phyloP scores from a whole-genome alignment of 2,888 invertebrate genomes.

The Sericinus montela region DNA sequence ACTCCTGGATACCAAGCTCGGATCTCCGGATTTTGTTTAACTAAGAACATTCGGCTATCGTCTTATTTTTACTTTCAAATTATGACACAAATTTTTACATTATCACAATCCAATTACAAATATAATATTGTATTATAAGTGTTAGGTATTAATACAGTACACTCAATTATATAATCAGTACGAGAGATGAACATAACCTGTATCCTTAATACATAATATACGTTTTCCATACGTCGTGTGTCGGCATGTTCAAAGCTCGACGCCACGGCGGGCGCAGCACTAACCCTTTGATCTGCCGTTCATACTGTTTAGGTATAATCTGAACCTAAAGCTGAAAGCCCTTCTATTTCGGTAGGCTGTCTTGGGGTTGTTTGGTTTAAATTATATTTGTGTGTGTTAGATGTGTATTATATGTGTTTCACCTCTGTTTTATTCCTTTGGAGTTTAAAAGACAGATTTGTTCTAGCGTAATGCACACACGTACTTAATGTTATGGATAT shows the following conservation, averaged over 20 bases:
- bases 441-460: constrained; percentile 1
- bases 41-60: too few species aligned
- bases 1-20: too few species aligned
- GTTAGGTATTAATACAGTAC: too few species aligned
- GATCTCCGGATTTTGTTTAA: too few species aligned
- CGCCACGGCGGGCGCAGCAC: constrained; percentile 30
- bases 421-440: constrained; percentile 10
- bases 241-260: constrained; percentile 54
- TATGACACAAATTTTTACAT: too few species aligned
- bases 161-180: constrained; percentile 1
- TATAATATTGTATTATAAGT: too few species aligned
- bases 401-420: constrained; percentile 6
- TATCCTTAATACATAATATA: constrained; percentile 20
- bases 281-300: constrained; percentile 58
- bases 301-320: constrained; percentile 39
- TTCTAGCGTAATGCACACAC: constrained; percentile 5
- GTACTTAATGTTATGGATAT: not conserved
- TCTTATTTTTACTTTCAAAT: too few species aligned
- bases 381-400: constrained; percentile 16
- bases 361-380: constrained; percentile 41
- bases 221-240: constrained; percentile 32
- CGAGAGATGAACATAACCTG: constrained; percentile 3
- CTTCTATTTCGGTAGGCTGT: constrained; percentile 58
- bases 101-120: too few species aligned
- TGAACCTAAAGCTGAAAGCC: constrained; percentile 38